phyloP scores from a whole-genome alignment of 30 jellyfish, hydroid and myxozoan species.

The Chrysaora quinquecirrha region DNA sequence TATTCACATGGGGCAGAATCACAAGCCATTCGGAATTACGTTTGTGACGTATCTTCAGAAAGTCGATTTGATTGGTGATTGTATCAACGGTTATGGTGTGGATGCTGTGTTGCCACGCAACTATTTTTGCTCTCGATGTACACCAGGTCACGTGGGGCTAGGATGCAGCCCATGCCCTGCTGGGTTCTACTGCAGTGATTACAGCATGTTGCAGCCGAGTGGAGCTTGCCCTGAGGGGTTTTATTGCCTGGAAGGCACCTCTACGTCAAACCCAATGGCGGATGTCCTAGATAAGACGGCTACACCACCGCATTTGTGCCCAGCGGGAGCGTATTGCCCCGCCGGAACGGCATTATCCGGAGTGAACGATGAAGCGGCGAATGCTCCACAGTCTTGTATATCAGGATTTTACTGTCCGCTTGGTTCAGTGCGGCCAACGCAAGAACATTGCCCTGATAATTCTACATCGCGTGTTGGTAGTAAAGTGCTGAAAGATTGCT shows the following conservation, averaged over 20 bases:
- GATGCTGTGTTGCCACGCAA: constrained; percentile 94
- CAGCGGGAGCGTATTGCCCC: constrained; percentile 99
- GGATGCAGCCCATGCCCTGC: constrained; percentile 99
- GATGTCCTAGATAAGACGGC: constrained; percentile 97
- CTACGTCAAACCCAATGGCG: constrained; percentile 98
- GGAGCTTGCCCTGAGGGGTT: constrained; percentile 99
- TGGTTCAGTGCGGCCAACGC: constrained; percentile 99
- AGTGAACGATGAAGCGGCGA: constrained; percentile 92
- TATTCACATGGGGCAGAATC: constrained; percentile 92
- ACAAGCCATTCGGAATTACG: constrained; percentile 91
- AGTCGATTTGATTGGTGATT: constrained; percentile 97
- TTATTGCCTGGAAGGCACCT: constrained; percentile 95
- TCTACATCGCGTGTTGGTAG: constrained; percentile 92
- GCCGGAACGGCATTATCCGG: constrained; percentile 97
- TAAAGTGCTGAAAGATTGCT: constrained; percentile 82
- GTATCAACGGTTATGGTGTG: constrained; percentile 98
- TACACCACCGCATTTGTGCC: constrained; percentile 98
- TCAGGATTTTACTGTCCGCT: constrained; percentile 96
- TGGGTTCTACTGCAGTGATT: constrained; percentile 98
- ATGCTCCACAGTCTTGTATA: constrained; percentile 97
- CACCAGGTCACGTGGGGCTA: constrained; percentile 99
- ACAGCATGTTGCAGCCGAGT: constrained; percentile 99
- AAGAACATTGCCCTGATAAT: constrained; percentile 93
- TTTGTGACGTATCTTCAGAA: constrained; percentile 96
- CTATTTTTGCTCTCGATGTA: constrained; percentile 96